phyloP scores from a whole-genome alignment of 2,888 invertebrate genomes.

The Eurytoma adleriae region DNA sequence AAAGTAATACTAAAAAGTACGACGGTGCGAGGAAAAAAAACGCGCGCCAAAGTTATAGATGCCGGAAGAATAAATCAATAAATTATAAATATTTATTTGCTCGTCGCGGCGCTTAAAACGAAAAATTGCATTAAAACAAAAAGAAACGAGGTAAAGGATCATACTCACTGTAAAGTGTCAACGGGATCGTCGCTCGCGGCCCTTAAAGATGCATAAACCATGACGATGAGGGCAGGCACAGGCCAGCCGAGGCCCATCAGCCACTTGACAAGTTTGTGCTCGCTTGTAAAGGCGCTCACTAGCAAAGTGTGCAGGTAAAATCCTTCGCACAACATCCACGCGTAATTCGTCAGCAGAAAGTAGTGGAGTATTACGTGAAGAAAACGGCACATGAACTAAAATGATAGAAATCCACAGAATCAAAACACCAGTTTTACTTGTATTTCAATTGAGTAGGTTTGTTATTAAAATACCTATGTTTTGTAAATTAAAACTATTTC shows the following conservation, averaged over 20 bases:
- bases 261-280: constrained; percentile 89
- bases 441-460: no score
- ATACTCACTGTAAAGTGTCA: constrained; percentile 79
- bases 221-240: constrained; percentile 83
- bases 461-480: no score
- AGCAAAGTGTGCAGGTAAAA: constrained; percentile 95
- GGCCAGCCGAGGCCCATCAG: constrained; percentile 92
- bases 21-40: no score
- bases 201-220: constrained; percentile 83
- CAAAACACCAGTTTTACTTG: no score
- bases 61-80: no score
- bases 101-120: no score
- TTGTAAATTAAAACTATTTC: background rate
- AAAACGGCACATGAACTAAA: constrained; percentile 80
- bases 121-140: no score
- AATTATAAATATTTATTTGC: no score
- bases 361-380: constrained; percentile 91
- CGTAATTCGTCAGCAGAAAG: constrained; percentile 93
- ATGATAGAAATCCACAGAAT: background rate
- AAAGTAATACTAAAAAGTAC: no score
- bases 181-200: constrained; percentile 77
- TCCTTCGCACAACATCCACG: constrained; percentile 98
- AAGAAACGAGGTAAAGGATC: background rate
- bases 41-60: no score
- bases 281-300: constrained; percentile 93